Conservation (phyloP, 2,797 vertebrate species). For the Cyclopterus lumpus region DNA sequence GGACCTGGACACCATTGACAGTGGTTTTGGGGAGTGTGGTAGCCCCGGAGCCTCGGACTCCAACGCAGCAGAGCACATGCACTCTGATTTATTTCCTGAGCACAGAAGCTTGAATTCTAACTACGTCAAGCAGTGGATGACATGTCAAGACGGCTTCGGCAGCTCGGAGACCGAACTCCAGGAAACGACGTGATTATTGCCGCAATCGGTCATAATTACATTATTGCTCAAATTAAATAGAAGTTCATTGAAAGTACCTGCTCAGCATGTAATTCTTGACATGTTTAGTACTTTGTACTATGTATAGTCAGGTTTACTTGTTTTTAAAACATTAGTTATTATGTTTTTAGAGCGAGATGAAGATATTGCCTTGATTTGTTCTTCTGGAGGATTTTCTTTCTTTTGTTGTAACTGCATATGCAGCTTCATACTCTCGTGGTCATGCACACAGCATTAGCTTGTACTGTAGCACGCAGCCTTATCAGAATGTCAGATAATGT, state of each 20-base stretch:
- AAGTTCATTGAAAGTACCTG: neutral
- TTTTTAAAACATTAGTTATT: neutral
- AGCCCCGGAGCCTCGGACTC: conserved; percentile 76
- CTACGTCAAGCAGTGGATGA: conserved; percentile 87
- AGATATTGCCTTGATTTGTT: neutral
- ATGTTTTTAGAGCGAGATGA: neutral
- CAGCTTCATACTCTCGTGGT: neutral
- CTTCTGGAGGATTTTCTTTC: neutral
- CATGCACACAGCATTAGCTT: conserved; percentile 1
- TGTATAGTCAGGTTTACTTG: neutral
- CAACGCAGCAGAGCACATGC: conserved; percentile 44
- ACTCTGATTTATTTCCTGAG: conserved; percentile 57
- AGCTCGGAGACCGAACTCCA: conserved; percentile 27
- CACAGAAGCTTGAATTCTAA: conserved; percentile 71
- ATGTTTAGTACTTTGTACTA: conserved; percentile 11
- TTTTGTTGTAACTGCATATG: neutral
- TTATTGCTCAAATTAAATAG: neutral
- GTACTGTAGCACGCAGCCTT: conserved; percentile 19
- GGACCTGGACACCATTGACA: conserved; percentile 94
- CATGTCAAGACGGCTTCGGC: conserved; percentile 52
- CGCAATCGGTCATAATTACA: neutral
- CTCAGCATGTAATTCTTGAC: neutral
- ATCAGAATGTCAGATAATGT: conserved; percentile 64
- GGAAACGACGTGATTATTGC: neutral
- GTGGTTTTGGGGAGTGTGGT: conserved; percentile 91